phyloP scores from a whole-genome alignment of 2,797 vertebrate species.

The Morus bassanus region DNA sequence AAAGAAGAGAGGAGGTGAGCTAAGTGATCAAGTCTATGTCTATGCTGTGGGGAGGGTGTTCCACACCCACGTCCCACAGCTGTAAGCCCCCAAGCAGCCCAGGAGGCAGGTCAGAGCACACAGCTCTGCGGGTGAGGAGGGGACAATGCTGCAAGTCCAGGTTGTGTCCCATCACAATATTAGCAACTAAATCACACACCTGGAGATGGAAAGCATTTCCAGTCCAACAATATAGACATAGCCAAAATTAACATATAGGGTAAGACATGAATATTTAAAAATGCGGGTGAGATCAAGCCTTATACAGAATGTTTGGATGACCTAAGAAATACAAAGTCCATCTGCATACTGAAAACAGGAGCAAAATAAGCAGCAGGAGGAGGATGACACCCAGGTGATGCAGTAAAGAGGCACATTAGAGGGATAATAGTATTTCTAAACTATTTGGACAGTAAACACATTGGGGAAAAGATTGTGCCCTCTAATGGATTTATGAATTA shows the following conservation, averaged over 20 bases:
- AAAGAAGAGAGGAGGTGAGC: neutral
- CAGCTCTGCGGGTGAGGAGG: neutral
- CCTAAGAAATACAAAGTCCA: neutral
- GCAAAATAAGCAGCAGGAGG: neutral
- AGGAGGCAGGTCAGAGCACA: neutral
- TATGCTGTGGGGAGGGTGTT: neutral
- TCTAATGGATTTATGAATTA: conserved; percentile 10
- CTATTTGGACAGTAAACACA: neutral
- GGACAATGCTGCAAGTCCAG: neutral
- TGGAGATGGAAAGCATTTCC: neutral
- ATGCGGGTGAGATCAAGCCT: neutral
- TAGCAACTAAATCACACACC: neutral
- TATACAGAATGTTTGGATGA: neutral
- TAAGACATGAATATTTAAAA: neutral
- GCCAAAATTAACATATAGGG: neutral
- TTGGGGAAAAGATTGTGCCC: neutral
- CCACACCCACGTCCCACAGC: rapidly evolving
- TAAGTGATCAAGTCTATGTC: neutral
- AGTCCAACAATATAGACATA: neutral
- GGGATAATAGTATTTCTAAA: neutral
- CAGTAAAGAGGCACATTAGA: neutral
- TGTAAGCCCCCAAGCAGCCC: neutral
- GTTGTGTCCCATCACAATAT: neutral
- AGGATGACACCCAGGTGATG: neutral
- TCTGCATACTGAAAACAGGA: neutral